Evolutionary conservation across 2,113 vertebrate species (phyloP).

Genomic region (Mus pahari): DNA sequence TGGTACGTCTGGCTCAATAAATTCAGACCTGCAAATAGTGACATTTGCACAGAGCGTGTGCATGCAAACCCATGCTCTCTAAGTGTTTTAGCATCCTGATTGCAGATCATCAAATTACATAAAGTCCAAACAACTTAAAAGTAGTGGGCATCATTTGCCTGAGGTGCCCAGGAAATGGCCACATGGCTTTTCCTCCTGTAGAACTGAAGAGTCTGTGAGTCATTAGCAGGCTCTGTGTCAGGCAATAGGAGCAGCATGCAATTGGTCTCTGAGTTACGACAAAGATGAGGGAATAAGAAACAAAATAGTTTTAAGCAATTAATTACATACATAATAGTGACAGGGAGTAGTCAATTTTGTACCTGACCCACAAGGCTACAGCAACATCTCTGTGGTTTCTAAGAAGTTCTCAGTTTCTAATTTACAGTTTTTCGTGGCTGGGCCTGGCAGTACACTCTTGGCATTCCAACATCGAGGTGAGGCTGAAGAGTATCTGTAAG

Average conservation of each 20-base stretch:
- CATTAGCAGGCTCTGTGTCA: neutral
- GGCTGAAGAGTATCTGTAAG: neutral
- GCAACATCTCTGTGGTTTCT: neutral
- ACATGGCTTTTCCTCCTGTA: neutral
- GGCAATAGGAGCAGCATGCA: neutral
- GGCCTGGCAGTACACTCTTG: neutral
- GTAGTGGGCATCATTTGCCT: neutral
- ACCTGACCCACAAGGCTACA: neutral
- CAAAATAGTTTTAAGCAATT: neutral
- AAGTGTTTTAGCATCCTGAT: slow-evolving; percentile 57
- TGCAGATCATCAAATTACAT: slow-evolving; percentile 14
- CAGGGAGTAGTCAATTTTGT: neutral
- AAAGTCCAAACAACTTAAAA: slow-evolving; percentile 22
- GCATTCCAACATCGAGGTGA: neutral
- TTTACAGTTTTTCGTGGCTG: neutral
- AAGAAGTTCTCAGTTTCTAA: neutral
- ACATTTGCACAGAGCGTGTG: slow-evolving; percentile 34
- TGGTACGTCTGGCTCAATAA: slow-evolving; percentile 62
- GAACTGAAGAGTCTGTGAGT: neutral
- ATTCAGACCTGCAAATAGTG: slow-evolving; percentile 68
- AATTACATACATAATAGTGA: neutral
- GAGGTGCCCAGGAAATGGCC: slow-evolving; percentile 16
- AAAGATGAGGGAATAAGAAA: slow-evolving; percentile 34
- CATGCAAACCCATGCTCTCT: slow-evolving; percentile 16
- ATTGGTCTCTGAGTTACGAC: neutral